Evolutionary conservation across 2,113 vertebrate species (phyloP).

Genomic region (Abramis brama): DNA sequence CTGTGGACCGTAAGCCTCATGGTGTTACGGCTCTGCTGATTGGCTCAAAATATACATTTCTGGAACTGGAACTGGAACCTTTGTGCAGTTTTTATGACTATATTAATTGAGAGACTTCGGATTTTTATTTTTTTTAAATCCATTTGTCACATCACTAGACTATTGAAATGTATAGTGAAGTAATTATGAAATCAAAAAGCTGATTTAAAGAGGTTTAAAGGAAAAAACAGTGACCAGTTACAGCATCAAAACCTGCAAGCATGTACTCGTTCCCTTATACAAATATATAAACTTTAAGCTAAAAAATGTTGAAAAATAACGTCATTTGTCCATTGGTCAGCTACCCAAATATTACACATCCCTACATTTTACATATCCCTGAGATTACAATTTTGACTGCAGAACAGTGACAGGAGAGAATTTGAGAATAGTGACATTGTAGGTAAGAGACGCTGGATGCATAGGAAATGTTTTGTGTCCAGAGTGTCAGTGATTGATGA

Average conservation of each 20-base stretch:
- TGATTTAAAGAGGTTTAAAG: background rate
- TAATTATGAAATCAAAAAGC: background rate
- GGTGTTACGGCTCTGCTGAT: background rate
- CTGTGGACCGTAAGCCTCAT: background rate
- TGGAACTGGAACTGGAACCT: background rate
- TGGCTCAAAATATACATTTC: background rate
- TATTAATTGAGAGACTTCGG: background rate
- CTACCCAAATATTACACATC: background rate
- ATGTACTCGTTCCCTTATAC: background rate
- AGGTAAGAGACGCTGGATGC: background rate
- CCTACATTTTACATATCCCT: constrained; percentile 29
- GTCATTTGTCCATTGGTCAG: background rate
- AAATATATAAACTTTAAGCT: background rate
- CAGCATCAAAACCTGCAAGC: background rate
- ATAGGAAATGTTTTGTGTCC: background rate
- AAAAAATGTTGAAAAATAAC: background rate
- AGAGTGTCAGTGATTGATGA: constrained; percentile 58
- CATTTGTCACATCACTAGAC: background rate
- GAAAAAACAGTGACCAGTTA: background rate
- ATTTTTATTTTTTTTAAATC: background rate
- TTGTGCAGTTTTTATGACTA: background rate
- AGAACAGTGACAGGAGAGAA: background rate
- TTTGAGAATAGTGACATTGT: background rate
- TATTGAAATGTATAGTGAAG: background rate
- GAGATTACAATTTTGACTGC: constrained; percentile 7